Evolutionary conservation across 1,140 invertebrate species (phyloP).

Genomic region (Gryllus bimaculatus): DNA sequence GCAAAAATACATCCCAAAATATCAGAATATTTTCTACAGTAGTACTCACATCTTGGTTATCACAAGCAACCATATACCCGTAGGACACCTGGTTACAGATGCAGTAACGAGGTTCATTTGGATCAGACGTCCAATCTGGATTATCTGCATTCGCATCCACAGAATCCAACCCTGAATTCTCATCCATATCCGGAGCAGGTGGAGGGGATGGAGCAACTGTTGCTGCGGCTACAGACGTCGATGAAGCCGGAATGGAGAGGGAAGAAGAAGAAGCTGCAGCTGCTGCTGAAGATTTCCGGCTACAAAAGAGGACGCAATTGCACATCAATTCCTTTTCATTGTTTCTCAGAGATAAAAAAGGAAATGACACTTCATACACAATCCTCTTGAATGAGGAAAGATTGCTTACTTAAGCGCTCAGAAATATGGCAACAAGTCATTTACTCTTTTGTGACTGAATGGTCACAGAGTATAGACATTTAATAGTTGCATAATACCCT

Average conservation of each 20-base stretch:
- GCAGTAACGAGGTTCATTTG: slow-evolving; percentile 92
- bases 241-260: slow-evolving; percentile 15
- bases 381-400: too few relatives aligned
- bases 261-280: slow-evolving; percentile 22
- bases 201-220: slow-evolving; percentile 25
- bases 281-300: slow-evolving; percentile 20
- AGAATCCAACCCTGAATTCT: slow-evolving; percentile 26
- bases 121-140: slow-evolving; percentile 68
- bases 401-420: too few relatives aligned
- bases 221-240: slow-evolving; percentile 27
- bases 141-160: slow-evolving; percentile 35
- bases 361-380: too few relatives aligned
- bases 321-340: too few relatives aligned
- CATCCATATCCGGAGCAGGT: background rate
- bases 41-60: slow-evolving; percentile 81
- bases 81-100: slow-evolving; percentile 97
- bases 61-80: slow-evolving; percentile 98
- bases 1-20: too few relatives aligned
- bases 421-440: too few relatives aligned
- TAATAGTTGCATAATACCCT: too few relatives aligned
- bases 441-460: too few relatives aligned
- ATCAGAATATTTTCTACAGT: background rate
- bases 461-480: too few relatives aligned
- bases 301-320: background rate
- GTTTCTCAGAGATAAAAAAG: too few relatives aligned